These are phyloP conservation scores for Eristalis pertinax DNA, from an alignment of 2,888 invertebrate species.

Conservation along the genomic window DNA sequence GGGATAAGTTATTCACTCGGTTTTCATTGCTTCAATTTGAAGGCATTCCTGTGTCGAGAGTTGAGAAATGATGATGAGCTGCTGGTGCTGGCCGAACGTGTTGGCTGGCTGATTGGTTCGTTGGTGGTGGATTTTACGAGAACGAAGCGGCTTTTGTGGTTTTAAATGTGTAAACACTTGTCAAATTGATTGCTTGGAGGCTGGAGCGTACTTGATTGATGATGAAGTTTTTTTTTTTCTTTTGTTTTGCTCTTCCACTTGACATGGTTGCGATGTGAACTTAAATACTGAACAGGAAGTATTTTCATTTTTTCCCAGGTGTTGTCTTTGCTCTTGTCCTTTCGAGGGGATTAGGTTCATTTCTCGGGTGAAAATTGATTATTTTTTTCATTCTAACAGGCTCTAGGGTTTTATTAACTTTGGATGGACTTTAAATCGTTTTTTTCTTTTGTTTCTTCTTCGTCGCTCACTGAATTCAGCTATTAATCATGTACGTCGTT, in stretches of 20 bases:
- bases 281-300: not conserved
- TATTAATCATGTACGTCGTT: not conserved
- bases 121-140: not conserved
- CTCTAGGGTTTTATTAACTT: not conserved
- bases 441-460: not conserved
- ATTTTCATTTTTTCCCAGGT: not conserved
- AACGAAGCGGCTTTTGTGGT: not conserved
- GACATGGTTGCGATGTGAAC: not conserved
- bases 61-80: not conserved
- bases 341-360: not conserved
- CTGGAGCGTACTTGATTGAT: not conserved
- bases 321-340: not conserved
- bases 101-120: no score
- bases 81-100: not conserved
- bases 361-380: not conserved
- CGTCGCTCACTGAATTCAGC: not conserved
- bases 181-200: not conserved
- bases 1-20: conserved; percentile 15
- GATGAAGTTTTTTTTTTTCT: not conserved
- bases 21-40: not conserved
- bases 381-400: not conserved
- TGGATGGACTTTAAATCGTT: not conserved
- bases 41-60: not conserved
- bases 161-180: not conserved
- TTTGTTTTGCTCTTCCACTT: not conserved